Conservation (phyloP, 2,797 vertebrate genomes). For the Cygnus olor region DNA sequence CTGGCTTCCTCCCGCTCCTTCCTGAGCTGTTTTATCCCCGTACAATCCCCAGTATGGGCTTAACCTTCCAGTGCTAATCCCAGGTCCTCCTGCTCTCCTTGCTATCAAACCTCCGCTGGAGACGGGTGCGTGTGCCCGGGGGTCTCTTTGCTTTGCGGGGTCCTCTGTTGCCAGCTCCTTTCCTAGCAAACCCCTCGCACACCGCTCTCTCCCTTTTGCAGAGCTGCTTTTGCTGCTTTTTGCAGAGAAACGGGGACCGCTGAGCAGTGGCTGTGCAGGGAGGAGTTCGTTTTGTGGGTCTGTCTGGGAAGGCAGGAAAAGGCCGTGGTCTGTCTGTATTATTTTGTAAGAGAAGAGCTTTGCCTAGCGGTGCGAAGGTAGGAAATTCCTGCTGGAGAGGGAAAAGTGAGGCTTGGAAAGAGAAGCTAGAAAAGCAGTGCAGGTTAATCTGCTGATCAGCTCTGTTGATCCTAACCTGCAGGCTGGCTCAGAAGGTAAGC, state of each 20-base stretch:
- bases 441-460: not conserved
- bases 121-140: rapidly evolving
- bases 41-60: not conserved
- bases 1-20: not conserved
- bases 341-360: not conserved
- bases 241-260: not conserved
- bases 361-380: not conserved
- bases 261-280: not conserved
- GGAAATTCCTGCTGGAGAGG: not conserved
- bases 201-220: not conserved
- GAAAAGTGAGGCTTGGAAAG: not conserved
- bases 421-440: not conserved
- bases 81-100: not conserved
- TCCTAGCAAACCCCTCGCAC: not conserved
- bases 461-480: not conserved
- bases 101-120: not conserved
- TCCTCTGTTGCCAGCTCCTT: not conserved
- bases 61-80: constrained; percentile 35
- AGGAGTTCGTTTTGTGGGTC: not conserved
- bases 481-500: constrained; percentile 12
- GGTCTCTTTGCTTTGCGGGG: not conserved
- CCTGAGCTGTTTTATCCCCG: not conserved
- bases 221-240: not conserved
- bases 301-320: not conserved
- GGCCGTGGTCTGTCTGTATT: not conserved